These are phyloP conservation scores for Scophthalmus maximus DNA, from an alignment of 2,113 vertebrate genomes.

Conservation along the genomic window DNA sequence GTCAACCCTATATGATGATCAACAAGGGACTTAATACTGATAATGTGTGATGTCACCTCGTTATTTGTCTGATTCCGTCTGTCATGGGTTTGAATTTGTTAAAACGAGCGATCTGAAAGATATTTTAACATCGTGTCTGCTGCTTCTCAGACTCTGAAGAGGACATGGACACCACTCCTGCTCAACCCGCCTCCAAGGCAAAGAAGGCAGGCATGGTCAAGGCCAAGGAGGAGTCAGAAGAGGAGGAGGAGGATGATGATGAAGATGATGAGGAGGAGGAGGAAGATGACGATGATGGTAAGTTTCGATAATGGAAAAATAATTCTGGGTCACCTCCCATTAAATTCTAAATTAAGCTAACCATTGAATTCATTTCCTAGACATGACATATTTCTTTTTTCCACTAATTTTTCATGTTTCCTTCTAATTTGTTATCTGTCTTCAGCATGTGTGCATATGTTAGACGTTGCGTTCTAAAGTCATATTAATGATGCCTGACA, in stretches of 20 bases:
- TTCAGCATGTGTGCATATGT: too few species aligned
- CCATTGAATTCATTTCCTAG: too few species aligned
- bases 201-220: conserved; percentile 90
- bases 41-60: conserved; percentile 78
- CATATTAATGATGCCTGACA: too few species aligned
- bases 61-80: conserved; percentile 77
- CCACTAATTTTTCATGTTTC: too few species aligned
- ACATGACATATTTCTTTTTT: too few species aligned
- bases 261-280: conserved; percentile 89
- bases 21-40: conserved; percentile 92
- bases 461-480: too few species aligned
- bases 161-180: conserved; percentile 89
- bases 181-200: conserved; percentile 79
- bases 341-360: too few species aligned
- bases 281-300: conserved; percentile 83
- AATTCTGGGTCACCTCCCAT: too few species aligned
- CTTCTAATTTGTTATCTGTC: too few species aligned
- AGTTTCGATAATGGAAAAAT: conserved; percentile 7
- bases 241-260: conserved; percentile 85
- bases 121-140: not conserved
- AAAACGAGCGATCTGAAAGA: rapidly evolving
- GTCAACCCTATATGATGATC: conserved; percentile 79
- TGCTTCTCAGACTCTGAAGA: conserved; percentile 89
- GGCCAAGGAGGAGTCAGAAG: conserved; percentile 86
- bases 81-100: not conserved